Base-by-base conservation (phyloP, 2,113 vertebrate species). In the Caretta caretta region DNA sequence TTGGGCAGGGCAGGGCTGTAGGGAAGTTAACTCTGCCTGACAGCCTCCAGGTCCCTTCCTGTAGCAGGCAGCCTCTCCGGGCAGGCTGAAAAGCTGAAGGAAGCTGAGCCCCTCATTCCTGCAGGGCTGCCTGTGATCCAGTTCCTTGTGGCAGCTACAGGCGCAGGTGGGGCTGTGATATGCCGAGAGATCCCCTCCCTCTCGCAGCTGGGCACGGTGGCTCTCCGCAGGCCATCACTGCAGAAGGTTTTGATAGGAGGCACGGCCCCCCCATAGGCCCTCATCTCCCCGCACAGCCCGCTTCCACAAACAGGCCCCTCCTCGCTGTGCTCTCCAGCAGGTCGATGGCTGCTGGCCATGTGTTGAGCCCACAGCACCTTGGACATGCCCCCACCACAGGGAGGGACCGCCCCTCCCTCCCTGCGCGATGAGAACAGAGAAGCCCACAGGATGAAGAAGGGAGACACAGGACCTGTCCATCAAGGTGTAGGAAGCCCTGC, bases 151-250 rank as follows among this genome's bases (percentile, higher is more conserved):
- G n/a, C 19, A 19, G 22, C 22, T 38, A 10, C 8, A 46, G 72
- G 1, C 35, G 8, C 62, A 19, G 29, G 3, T 9, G 16, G 16
- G 62, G 62, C 6, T 19, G 3, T 69, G 31, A 69, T n/a, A 16
- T 69, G 31, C 62, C 1, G 35, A 35, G 62, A n/a, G 31, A n/a
- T 19, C 16, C 17, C 72, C 42, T 11, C 38, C 62, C 16, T 25
- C 56, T 29, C 12, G 1, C 14, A 8, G 14, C 62, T 16, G 2
- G 38, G 38, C 17, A 2, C 7, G 12, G 12, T 1, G 12, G 29
- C 59, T 62, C 29, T 29, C 59, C 13, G 11, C 29, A 35, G 29
- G 11, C 5, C 29, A 31, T 19, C 4, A 1, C 65, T 10, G 65
- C 17, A n/a, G 62, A 69, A 69, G 65, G 8, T n/a, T 69, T 38